Conservation (phyloP, 2,888 invertebrate species). For the Yponomeuta malinellus region DNA sequence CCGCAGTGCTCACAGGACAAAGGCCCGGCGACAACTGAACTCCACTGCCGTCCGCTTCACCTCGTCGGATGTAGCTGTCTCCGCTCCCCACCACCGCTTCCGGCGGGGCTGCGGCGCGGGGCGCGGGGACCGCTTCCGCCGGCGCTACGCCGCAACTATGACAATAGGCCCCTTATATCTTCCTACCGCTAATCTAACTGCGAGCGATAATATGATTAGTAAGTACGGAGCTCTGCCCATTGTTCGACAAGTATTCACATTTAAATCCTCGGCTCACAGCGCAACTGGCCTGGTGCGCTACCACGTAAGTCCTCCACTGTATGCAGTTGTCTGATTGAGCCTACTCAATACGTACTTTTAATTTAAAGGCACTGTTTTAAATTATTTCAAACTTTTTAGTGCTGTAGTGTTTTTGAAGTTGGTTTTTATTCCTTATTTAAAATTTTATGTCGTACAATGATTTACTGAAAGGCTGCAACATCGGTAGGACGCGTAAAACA, state of each 20-base stretch:
- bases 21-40: conserved; percentile 32
- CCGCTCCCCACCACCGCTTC: conserved; percentile 66
- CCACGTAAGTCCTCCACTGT: too few relatives aligned
- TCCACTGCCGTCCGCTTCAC: conserved; percentile 41
- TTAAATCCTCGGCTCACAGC: background rate
- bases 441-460: too few relatives aligned
- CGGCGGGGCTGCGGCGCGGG: conserved; percentile 31
- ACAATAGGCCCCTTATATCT: conserved; percentile 64
- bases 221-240: conserved; percentile 18
- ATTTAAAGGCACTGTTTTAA: too few relatives aligned
- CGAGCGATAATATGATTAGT: conserved; percentile 55
- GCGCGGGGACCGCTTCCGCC: conserved; percentile 28
- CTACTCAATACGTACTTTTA: too few relatives aligned
- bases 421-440: too few relatives aligned
- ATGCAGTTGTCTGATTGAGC: too few relatives aligned
- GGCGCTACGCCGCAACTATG: conserved; percentile 39
- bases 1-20: conserved; percentile 39
- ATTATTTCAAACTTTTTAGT: too few relatives aligned
- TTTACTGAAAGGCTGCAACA: too few relatives aligned
- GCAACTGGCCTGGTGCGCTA: background rate
- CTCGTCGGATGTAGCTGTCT: conserved; percentile 66
- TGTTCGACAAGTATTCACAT: conserved; percentile 1
- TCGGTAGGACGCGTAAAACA: too few relatives aligned
- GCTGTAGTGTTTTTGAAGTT: too few relatives aligned
- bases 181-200: conserved; percentile 61